These are phyloP conservation scores for Choristoneura rosaceana DNA, from an alignment of 2,888 invertebrate species.

Conservation along the genomic window DNA sequence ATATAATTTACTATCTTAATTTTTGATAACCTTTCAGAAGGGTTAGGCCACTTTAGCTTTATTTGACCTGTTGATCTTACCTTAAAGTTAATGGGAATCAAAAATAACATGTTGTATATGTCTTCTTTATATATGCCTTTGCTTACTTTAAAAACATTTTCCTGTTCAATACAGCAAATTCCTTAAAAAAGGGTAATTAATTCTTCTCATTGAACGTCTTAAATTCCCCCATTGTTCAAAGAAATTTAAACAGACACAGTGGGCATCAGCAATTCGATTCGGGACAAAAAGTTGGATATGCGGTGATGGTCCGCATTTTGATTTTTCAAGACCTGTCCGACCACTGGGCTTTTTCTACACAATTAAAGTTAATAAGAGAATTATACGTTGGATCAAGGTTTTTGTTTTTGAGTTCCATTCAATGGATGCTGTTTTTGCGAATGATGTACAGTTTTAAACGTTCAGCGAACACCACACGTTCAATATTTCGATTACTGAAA, in stretches of 20 bases:
- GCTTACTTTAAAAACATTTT: constrained; percentile 11
- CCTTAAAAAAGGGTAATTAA: constrained; percentile 35
- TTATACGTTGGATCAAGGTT: constrained; percentile 34
- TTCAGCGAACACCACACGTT: background rate
- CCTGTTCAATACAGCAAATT: constrained; percentile 7
- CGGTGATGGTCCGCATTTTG: constrained; percentile 57
- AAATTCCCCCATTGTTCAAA: constrained; percentile 37
- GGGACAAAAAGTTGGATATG: constrained; percentile 55
- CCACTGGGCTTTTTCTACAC: constrained; percentile 40
- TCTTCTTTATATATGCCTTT: too few relatives aligned
- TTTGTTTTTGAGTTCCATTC: constrained; percentile 29
- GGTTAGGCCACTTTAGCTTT: too few relatives aligned
- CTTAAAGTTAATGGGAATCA: too few relatives aligned
- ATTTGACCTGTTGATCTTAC: too few relatives aligned
- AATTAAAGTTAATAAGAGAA: constrained; percentile 44
- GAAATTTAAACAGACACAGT: constrained; percentile 46
- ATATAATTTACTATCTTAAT: too few relatives aligned
- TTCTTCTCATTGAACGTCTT: constrained; percentile 30
- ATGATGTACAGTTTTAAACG: constrained; percentile 16
- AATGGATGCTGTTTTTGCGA: constrained; percentile 22
- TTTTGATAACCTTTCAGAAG: too few relatives aligned
- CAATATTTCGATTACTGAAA: background rate
- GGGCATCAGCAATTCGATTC: constrained; percentile 51
- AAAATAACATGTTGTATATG: too few relatives aligned
- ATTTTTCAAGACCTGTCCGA: constrained; percentile 53